Base-by-base conservation (phyloP, 2,113 vertebrate species). In the Sebastes fasciatus region DNA sequence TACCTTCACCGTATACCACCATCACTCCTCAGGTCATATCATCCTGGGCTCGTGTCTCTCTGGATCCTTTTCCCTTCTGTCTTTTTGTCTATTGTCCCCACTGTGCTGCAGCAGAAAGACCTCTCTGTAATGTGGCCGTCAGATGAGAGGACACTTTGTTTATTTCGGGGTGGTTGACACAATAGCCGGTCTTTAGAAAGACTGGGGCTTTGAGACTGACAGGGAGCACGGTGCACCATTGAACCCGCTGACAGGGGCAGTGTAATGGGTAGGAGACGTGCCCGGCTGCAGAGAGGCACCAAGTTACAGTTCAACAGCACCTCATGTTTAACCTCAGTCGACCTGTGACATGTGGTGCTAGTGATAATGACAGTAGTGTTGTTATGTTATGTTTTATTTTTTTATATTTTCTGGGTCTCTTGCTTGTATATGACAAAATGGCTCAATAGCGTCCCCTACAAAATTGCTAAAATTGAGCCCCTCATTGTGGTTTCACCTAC, bases 101-200 rank as follows among this genome's bases (percentile, higher is more conserved):
- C 77, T 80, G 42, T 54, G 40, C 43, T 64, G 62, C 65, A 45
- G 9, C 54, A 83, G 77, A 95, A 94, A 91, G 89, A 68, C 62
- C 70, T 82, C 84, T 87, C 77, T 91, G 81, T 88, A 80, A 77
- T 70, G 62, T 13, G 43, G 75, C 67, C 12, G 70, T 74, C 77
- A 76, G 63, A 91, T 93, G 85, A 95, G 77, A 93, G 79, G 52
- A 49, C 61, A 89, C 92, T 89, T 93, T 95, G 95, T 95, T 88
- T 74, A 79, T 85, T 84, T 83, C 26, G 49, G 85, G 70, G 82
- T 58, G 64, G 23, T 67, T 42, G 67, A 90, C 74, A 95, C 93
- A 94, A 92, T 91, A 86, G 87, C 61, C 1, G 17, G 51, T 81
- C 74, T 92, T 93, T 82, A 45, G 70, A 71, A 70, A 51, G 76